Base-by-base conservation (phyloP, 2,113 vertebrate genomes). In the Festucalex cinctus region DNA sequence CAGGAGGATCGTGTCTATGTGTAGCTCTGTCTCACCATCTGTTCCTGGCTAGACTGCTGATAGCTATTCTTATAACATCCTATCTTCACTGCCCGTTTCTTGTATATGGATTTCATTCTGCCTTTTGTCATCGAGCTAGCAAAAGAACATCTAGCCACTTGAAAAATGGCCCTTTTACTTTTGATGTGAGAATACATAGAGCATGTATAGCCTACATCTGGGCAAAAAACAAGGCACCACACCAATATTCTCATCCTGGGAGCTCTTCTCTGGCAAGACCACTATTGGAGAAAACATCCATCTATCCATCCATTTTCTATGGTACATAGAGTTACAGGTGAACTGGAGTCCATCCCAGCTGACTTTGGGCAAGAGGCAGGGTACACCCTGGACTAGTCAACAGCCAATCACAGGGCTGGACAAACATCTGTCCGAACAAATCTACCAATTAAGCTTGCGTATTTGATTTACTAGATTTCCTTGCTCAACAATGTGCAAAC, bases 1-100 rank as follows among this genome's bases (percentile, higher is more conserved):
- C 88, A 87, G 84, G 73, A 86, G 70, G 79, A 83, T 72, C 64
- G 75, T 81, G 85, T 85, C 84, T 86, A 81, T 82, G 81, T 46
- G 48, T 79, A 76, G 82, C 83, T 82, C 74, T 66, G 79, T 85
- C 87, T 83, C 79, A 79, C 89, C 90, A 91, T 91, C 88, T 91
- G 89, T 83, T 91, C 83, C 76, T 78, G 80, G 86, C 79, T 70
- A 77, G 83, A 84, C 81, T 71, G 83, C 85, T 88, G 83, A 78
- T 85, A 86, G 75, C 83, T 75, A 61, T 73, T 82, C 83, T 80
- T 77, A 84, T 82, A 86, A 88, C 81, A 85, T 85, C 88, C 84
- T 86, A 62, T 70, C 75, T 86, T 68, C 69, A 74, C 76, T 71
- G 69, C 70, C 68, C 51, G 70, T 22, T 36, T 74, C 60, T 73